Percentiles rank a stretch among this genome's conserved stretches.
Conservation (phyloP, 30 jellyfish, hydroid and myxozoan genomes). For the Haliclystus octoradiatus region DNA sequence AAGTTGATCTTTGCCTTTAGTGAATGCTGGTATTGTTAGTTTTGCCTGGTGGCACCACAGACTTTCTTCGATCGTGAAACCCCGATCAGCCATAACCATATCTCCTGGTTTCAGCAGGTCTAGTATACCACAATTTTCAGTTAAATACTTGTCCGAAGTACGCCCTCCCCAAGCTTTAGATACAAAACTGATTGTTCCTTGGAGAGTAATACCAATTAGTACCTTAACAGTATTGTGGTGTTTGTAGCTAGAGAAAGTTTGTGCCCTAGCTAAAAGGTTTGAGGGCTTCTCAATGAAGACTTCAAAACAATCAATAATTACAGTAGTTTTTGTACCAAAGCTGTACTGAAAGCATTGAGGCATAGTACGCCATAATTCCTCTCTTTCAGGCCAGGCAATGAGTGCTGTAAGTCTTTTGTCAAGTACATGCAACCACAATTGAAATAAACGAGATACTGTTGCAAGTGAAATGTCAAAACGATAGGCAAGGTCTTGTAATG, state of each 20-base stretch:
- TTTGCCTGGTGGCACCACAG: slow-evolving; percentile 36
- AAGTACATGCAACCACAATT: slow-evolving; percentile 31
- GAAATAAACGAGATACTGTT: slow-evolving; percentile 26
- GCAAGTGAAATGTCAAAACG: slow-evolving; percentile 16
- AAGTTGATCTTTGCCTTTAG: slow-evolving; percentile 31
- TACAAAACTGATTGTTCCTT: slow-evolving; percentile 31
- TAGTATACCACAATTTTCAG: slow-evolving; percentile 26
- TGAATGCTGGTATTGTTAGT: slow-evolving; percentile 31
- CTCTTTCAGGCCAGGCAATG: slow-evolving; percentile 39
- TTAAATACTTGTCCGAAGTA: slow-evolving; percentile 20
- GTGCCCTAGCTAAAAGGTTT: slow-evolving; percentile 40
- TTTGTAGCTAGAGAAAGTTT: slow-evolving; percentile 36
- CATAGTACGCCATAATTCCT: slow-evolving; percentile 23
- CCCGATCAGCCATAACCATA: slow-evolving; percentile 26
- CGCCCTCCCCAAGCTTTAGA: slow-evolving; percentile 48
- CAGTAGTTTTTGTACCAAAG: slow-evolving; percentile 19
- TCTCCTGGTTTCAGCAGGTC: slow-evolving; percentile 28
- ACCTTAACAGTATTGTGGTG: slow-evolving; percentile 38
- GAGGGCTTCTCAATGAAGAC: slow-evolving; percentile 28
- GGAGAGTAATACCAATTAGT: slow-evolving; percentile 42
- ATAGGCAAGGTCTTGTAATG: slow-evolving; percentile 26
- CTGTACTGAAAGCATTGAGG: slow-evolving; percentile 12
- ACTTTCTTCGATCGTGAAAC: slow-evolving; percentile 31
- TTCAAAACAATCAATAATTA: slow-evolving; percentile 37
- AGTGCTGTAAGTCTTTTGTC: slow-evolving; percentile 27